phyloP scores from a whole-genome alignment of 2,888 invertebrate genomes.

The Heteromurus nitidus region DNA sequence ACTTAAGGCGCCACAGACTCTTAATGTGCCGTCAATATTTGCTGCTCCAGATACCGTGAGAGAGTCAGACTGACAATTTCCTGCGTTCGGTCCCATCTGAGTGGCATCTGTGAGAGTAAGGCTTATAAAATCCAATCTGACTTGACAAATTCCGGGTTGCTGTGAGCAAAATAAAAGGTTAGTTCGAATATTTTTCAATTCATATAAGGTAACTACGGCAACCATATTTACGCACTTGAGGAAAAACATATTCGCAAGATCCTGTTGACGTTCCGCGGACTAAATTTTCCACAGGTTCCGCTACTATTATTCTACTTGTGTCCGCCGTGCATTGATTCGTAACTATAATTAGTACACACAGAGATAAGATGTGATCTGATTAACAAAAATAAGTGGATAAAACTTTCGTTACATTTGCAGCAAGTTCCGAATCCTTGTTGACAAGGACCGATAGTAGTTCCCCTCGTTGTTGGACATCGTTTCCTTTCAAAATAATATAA shows the following conservation, averaged over 20 bases:
- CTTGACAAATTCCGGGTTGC: slow-evolving; percentile 57
- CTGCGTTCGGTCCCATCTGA: slow-evolving; percentile 42
- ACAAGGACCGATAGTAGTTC: slow-evolving; percentile 39
- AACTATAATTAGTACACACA: too few species aligned
- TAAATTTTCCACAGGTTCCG: slow-evolving; percentile 55
- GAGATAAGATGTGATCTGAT: too few species aligned
- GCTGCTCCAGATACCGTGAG: slow-evolving; percentile 44
- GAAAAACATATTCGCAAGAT: slow-evolving; percentile 54
- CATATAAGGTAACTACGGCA: neutral
- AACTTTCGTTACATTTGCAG: slow-evolving; percentile 54
- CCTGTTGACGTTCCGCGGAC: slow-evolving; percentile 40
- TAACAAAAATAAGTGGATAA: too few species aligned
- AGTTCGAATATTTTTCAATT: neutral
- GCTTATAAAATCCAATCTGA: slow-evolving; percentile 48
- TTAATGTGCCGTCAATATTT: slow-evolving; percentile 52
- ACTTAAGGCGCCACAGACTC: slow-evolving; percentile 51
- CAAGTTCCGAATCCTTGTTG: slow-evolving; percentile 62
- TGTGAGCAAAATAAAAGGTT: too few species aligned
- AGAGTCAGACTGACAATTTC: slow-evolving; percentile 59
- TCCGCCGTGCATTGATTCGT: slow-evolving; percentile 37
- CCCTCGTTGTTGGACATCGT: slow-evolving; percentile 49
- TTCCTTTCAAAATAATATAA: too few species aligned
- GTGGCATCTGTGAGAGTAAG: slow-evolving; percentile 44
- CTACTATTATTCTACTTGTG: slow-evolving; percentile 17
- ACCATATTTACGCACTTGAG: slow-evolving; percentile 30